These are phyloP conservation scores for Phrynosoma blainvillii DNA, from an alignment of 2,113 vertebrate genomes.

Conservation along the genomic window DNA sequence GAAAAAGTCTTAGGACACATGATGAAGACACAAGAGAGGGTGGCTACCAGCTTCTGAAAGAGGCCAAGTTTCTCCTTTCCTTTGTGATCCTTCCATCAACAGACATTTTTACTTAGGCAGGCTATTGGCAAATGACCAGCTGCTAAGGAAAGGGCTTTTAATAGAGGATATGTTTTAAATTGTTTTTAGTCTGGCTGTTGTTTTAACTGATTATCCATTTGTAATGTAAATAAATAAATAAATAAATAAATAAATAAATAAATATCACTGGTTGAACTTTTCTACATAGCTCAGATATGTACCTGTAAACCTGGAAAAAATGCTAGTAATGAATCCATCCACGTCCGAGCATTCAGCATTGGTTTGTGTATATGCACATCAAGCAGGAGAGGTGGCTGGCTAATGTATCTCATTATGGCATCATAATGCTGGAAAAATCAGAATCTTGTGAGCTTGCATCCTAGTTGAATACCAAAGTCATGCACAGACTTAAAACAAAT, in stretches of 20 bases:
- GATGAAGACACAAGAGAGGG: neutral
- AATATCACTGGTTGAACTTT: neutral
- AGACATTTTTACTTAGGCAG: no score
- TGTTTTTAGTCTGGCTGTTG: no score
- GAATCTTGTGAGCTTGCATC: neutral
- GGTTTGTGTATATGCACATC: constrained; percentile 99
- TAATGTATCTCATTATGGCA: constrained; percentile 99
- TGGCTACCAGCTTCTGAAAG: no score
- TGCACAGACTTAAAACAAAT: neutral
- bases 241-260: neutral
- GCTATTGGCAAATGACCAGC: no score
- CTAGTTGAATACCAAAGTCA: neutral
- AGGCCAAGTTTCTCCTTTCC: no score
- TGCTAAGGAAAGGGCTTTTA: no score
- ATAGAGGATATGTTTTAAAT: no score
- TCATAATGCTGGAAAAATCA: constrained; percentile 89
- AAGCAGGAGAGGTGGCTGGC: constrained; percentile 94
- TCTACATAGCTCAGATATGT: constrained; percentile 19
- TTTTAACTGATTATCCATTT: no score
- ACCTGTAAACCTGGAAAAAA: constrained; percentile 99
- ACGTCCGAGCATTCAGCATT: constrained; percentile 94
- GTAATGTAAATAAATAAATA: neutral
- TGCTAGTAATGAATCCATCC: constrained; percentile 98
- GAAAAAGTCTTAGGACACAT: neutral
- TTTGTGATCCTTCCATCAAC: neutral